These are phyloP conservation scores for Caloenas nicobarica DNA, from an alignment of 2,113 vertebrate species.

Conservation along the genomic window DNA sequence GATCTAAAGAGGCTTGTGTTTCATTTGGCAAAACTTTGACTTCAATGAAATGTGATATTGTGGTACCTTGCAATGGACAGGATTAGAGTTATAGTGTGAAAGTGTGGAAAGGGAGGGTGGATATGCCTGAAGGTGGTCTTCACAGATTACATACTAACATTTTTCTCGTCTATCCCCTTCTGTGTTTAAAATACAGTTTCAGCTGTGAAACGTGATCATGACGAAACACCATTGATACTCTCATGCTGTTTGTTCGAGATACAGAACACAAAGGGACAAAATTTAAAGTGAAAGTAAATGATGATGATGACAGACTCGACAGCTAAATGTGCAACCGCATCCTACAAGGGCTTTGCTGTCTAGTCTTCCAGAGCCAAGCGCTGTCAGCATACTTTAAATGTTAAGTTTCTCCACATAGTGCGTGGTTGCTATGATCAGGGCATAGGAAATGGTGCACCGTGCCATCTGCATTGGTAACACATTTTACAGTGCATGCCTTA, in stretches of 20 bases:
- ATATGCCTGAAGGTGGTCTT: neutral
- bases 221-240: neutral
- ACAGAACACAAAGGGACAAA: neutral
- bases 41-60: neutral
- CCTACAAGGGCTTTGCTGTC: neutral
- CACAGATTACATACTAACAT: neutral
- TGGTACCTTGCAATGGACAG: neutral
- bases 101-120: neutral
- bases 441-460: neutral
- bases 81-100: neutral
- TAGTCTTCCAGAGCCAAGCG: neutral
- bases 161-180: neutral
- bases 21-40: neutral
- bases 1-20: slow-evolving; percentile 6
- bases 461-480: neutral
- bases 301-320: neutral
- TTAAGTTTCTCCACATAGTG: neutral
- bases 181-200: neutral
- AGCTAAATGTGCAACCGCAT: neutral
- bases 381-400: neutral
- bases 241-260: neutral
- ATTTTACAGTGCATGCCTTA: neutral
- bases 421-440: neutral
- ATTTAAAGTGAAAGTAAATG: neutral
- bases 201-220: neutral